phyloP scores from a whole-genome alignment of 2,888 invertebrate genomes.

The Yponomeuta cagnagella region DNA sequence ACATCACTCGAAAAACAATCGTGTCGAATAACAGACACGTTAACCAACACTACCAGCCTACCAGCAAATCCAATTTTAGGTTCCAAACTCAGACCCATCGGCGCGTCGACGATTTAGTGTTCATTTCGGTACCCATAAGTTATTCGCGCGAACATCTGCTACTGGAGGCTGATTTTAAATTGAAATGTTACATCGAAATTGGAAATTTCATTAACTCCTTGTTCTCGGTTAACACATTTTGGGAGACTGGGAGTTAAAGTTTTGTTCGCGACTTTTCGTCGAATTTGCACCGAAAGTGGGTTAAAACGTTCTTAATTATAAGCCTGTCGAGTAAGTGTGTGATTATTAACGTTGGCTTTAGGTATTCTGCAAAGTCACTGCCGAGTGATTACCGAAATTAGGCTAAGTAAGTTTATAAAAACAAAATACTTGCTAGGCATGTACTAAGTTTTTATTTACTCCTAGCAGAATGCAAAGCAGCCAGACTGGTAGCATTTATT shows the following conservation, averaged over 20 bases:
- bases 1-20: too few species aligned
- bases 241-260: constrained; percentile 17
- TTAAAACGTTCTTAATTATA: constrained; percentile 31
- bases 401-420: too few species aligned
- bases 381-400: neutral
- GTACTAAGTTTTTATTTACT: neutral
- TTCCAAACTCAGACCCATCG: constrained; percentile 44
- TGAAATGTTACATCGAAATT: constrained; percentile 55
- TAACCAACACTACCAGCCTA: constrained; percentile 18
- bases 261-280: constrained; percentile 20
- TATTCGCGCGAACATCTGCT: constrained; percentile 69
- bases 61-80: constrained; percentile 31
- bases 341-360: neutral
- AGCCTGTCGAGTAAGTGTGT: neutral
- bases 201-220: constrained; percentile 39
- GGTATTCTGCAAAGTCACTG: neutral
- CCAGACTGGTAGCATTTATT: constrained; percentile 17
- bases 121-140: constrained; percentile 63
- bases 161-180: constrained; percentile 47
- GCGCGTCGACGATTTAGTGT: constrained; percentile 61
- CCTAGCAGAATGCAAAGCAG: neutral
- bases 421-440: too few species aligned
- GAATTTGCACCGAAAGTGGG: constrained; percentile 34
- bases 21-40: too few species aligned
- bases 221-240: constrained; percentile 18